Evolutionary conservation across 1,140 invertebrate genomes (phyloP).

Genomic region (Mycetomoellerius zeteki): DNA sequence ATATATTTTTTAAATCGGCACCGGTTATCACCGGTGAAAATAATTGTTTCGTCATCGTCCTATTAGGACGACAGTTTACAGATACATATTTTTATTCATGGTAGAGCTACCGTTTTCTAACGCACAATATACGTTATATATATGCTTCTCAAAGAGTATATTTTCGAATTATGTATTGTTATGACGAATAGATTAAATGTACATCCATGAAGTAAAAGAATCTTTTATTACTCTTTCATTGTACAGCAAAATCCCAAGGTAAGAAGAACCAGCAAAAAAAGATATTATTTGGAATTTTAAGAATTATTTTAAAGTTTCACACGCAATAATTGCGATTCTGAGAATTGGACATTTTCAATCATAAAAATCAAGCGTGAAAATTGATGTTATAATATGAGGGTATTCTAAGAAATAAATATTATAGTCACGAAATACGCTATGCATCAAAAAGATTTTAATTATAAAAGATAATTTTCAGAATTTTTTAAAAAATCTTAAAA

Average conservation of each 20-base stretch:
- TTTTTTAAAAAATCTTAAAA: too few relatives aligned
- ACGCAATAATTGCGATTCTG: neutral
- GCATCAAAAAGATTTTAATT: too few relatives aligned
- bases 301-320: neutral
- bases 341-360: neutral
- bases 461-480: too few relatives aligned
- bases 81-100: conserved; percentile 32
- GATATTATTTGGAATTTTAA: neutral
- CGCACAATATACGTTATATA: conserved; percentile 28
- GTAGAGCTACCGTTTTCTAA: conserved; percentile 31
- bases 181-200: conserved; percentile 16
- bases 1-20: conserved; percentile 36
- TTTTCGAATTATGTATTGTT: conserved; percentile 31
- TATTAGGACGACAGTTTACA: conserved; percentile 17
- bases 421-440: too few relatives aligned
- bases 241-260: neutral
- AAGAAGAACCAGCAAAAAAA: neutral
- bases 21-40: neutral
- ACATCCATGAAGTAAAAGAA: neutral
- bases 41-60: conserved; percentile 11
- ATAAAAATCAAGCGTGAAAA: neutral
- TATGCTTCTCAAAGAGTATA: conserved; percentile 42
- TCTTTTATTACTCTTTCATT: neutral
- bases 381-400: neutral
- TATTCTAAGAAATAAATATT: too few relatives aligned